Evolutionary conservation across 2,888 invertebrate species (phyloP), one percentile per base, ranked within the genome.

Genomic region (Laspeyria flexula): DNA sequence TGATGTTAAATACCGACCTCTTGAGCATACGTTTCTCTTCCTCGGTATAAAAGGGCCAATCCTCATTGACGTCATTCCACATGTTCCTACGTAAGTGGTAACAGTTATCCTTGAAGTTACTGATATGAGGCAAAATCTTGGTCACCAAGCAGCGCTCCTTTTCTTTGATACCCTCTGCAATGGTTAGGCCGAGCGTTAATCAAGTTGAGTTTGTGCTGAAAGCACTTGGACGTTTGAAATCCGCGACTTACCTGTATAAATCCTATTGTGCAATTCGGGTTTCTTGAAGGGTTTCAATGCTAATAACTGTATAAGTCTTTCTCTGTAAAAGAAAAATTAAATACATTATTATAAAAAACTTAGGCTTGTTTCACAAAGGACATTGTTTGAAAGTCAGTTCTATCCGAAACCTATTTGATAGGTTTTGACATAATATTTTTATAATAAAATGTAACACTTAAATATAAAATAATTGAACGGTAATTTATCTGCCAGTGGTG

Each of bases 21-120:
- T 97, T 98, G 80, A 98, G 94, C 87, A 96, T 95, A 81, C 96
- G 96, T 85, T 95, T 94, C 85, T 99, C 98, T 79, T 97, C 96
- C 74, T 98, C 98, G 13, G 96, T 95, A 83, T 98, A 99, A 93
- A 96, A 98, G 57, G 97, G 97, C 98, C 99, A 99, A 82, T 97
- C 96, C 79, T 97, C 97, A 74, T 97, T 96, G 65, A 98, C 97
- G 83, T 99, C 98, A 83, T 96, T 97, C 97, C 98, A 99, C 77
- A 96, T 94, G 79, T 96, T 95, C 79, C 96, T 96, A 75, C 96
- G 95, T 85, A 99, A 94, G 80, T 96, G 96, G 93, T 96, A 98
- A 80, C 96, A 96, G 92, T 98, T 98, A 90, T 98, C 97, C 86
- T 96, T 96, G 92, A 97, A 93, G 65, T 91, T 93, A 71, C 97